phyloP scores from a whole-genome alignment of 1,140 invertebrate species.

The Teleopsis dalmanni region DNA sequence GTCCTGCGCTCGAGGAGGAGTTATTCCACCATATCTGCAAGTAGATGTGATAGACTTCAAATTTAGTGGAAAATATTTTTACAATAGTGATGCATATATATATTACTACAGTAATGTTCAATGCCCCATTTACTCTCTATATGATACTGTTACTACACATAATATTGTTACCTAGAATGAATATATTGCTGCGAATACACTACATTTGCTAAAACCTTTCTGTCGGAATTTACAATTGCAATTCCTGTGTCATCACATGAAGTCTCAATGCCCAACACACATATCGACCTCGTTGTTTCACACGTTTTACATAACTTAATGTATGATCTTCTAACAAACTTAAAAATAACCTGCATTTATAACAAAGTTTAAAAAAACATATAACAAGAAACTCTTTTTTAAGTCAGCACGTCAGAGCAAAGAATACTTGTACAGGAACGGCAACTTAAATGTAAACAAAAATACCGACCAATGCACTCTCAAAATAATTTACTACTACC shows the following conservation, averaged over 20 bases:
- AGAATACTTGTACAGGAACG: no score
- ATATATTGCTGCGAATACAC: conserved; percentile 66
- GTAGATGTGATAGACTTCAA: not conserved
- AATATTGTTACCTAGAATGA: conserved; percentile 60
- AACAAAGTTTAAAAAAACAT: no score
- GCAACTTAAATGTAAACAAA: no score
- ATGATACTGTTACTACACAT: not conserved
- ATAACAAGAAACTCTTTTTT: no score
- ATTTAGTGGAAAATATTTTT: not conserved
- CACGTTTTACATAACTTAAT: no score
- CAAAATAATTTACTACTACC: no score
- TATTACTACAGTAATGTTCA: conserved; percentile 21
- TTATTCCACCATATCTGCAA: conserved; percentile 79
- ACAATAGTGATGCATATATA: not conserved
- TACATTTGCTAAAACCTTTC: conserved; percentile 70
- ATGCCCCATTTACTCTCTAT: conserved; percentile 5
- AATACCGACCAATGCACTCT: no score
- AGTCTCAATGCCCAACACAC: conserved; percentile 85
- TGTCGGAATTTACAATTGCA: conserved; percentile 66
- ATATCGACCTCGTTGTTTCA: conserved; percentile 3
- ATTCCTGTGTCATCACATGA: conserved; percentile 96
- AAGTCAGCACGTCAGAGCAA: no score
- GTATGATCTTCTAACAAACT: no score
- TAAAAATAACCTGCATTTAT: no score
- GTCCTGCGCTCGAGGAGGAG: conserved; percentile 75